Base-by-base conservation (phyloP, 2,888 invertebrate species). In the Chydorus sphaericus region DNA sequence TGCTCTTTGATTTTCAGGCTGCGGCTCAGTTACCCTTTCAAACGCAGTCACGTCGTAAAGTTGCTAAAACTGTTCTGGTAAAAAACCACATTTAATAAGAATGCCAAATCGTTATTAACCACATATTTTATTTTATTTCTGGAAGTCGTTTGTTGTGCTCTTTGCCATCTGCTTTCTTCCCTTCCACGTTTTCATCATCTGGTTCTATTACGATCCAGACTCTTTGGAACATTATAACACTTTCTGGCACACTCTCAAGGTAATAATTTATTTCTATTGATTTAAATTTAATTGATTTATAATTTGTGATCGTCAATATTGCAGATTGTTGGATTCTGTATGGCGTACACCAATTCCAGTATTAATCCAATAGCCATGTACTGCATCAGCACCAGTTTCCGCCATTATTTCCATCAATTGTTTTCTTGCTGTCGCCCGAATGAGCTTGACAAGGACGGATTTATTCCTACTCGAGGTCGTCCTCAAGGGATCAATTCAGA, bases 361-460 rank as follows among this genome's bases (percentile, higher is more conserved):
- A 85, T 91, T 62, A 93, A 93, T 71, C 93, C 93, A 0, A 83
- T 92, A 59, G 91, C 92, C 0, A 76, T 93, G 48, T 92, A 91
- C 71, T 89, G 89, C 72, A 85, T 92, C 61, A 91, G 90, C 66
- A 89, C 89, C 48, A 86, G 89, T 60, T 93, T 91, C 71, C 79
- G 91, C 64, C 88, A 90, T 69, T 83, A 87, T 68, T 90, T 87
- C 70, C 87, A 89, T 71, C 81, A 84, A 77, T 86, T 91, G 71
- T 74, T 93, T 29, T 89, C 89, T 72, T 90, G 89, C 69, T 80
- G 82, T 59, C 57, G 52, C 26, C n/a, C 26, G 52, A 33, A n/a
- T n/a, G n/a, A n/a, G n/a, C n/a, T n/a, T n/a, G n/a, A n/a, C n/a
- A n/a, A n/a, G n/a, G n/a, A n/a, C n/a, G n/a, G n/a, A n/a, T n/a